Percentiles rank a stretch among this genome's conserved stretches.
Conservation (phyloP, 2,888 invertebrate genomes). For the Leptarthrus brevirostris region DNA sequence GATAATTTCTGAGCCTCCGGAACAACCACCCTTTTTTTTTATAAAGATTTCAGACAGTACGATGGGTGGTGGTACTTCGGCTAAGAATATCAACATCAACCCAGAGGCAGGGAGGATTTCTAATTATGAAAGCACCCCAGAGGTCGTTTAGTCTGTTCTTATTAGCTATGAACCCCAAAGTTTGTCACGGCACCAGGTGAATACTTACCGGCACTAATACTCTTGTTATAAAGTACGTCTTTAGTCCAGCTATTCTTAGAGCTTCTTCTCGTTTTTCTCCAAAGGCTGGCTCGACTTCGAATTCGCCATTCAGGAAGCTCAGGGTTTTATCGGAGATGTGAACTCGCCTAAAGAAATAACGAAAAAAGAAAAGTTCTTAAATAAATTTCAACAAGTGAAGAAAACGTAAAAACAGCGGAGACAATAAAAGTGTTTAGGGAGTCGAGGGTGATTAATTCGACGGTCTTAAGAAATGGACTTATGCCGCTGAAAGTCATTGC, state of each 20-base stretch:
- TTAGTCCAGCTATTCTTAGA: conserved; percentile 86
- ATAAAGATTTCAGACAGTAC: neutral
- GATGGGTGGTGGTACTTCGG: neutral
- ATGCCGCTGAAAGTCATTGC: no score
- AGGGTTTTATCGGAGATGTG: conserved; percentile 93
- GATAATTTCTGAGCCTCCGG: neutral
- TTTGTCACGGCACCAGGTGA: conserved; percentile 15
- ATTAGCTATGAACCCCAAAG: conserved; percentile 11
- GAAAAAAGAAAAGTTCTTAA: conserved; percentile 55
- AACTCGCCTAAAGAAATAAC: conserved; percentile 76
- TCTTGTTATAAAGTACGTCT: conserved; percentile 90
- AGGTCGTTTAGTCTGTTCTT: neutral
- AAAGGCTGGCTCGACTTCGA: conserved; percentile 91
- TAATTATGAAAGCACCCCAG: conserved; percentile 1
- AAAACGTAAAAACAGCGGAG: neutral
- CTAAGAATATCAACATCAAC: neutral
- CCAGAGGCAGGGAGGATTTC: conserved; percentile 6
- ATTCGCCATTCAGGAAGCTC: conserved; percentile 87
- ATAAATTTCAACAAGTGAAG: neutral
- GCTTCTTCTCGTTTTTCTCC: conserved; percentile 94
- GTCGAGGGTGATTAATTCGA: neutral
- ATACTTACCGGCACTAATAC: conserved; percentile 82
- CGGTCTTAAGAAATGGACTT: no score
- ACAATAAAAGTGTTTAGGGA: neutral
- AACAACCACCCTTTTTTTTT: neutral